A percentile compares a stretch with the other conserved stretches of the same genome.
Conservation (phyloP, 2,797 vertebrate genomes). For the Cetoscarus ocellatus region DNA sequence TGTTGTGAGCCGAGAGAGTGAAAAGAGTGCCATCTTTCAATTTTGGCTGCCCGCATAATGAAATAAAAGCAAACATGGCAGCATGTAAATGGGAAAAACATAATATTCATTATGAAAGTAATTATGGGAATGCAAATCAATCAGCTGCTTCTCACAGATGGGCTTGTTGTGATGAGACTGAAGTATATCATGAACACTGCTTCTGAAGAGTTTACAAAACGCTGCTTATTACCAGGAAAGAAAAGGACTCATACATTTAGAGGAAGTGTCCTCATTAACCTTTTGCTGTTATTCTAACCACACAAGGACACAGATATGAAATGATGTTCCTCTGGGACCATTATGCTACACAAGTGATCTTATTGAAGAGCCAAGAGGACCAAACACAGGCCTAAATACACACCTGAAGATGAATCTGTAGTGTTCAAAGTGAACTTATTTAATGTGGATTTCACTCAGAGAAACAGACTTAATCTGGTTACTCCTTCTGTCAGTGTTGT, state of each 20-base stretch:
- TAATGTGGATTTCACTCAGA: no score
- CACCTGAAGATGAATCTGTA: no score
- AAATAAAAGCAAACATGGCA: conserved; percentile 30
- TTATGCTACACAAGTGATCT: no score
- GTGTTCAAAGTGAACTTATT: no score
- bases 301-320: no score
- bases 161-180: conserved; percentile 10
- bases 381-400: no score
- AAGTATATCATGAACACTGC: neutral
- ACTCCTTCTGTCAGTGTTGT: no score
- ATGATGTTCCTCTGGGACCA: no score
- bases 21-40: conserved; percentile 15
- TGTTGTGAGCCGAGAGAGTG: conserved; percentile 13
- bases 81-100: conserved; percentile 19
- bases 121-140: conserved; percentile 28
- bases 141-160: conserved; percentile 14
- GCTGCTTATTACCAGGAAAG: neutral
- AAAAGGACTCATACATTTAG: neutral
- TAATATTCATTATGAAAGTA: conserved; percentile 21
- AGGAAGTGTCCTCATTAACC: neutral
- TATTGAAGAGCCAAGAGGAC: no score
- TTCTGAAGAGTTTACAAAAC: neutral
- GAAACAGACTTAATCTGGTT: no score
- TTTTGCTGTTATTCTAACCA: neutral
- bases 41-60: conserved; percentile 7